These are phyloP conservation scores for Acheta domesticus DNA, from an alignment of 2,888 invertebrate genomes.

Conservation along the genomic window DNA sequence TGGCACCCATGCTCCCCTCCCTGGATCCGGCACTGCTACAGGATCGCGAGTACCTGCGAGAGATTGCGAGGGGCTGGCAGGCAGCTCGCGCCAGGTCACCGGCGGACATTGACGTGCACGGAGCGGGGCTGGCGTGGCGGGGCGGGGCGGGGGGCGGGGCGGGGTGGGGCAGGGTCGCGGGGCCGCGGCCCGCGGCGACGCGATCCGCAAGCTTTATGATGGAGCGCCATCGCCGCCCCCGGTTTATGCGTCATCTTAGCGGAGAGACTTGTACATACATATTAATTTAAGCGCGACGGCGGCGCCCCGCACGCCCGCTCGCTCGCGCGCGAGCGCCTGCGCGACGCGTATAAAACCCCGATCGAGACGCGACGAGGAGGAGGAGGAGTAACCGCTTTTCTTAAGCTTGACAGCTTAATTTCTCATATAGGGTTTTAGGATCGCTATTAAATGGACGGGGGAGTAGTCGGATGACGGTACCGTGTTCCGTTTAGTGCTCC, in stretches of 20 bases:
- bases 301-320: background rate
- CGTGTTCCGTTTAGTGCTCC: background rate
- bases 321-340: background rate
- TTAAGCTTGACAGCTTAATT: background rate
- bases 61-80: too few species aligned
- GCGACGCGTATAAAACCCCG: background rate
- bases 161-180: background rate
- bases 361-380: background rate
- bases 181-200: background rate
- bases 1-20: too few species aligned
- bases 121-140: too few species aligned
- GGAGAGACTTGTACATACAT: background rate
- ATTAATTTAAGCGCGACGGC: background rate
- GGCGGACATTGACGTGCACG: too few species aligned
- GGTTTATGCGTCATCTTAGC: slow-evolving; percentile 11
- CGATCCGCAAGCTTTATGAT: background rate
- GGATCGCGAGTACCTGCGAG: too few species aligned
- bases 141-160: too few species aligned
- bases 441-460: background rate
- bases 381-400: background rate
- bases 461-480: background rate
- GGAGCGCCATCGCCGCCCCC: background rate
- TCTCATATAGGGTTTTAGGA: background rate
- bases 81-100: too few species aligned
- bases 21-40: too few species aligned